Conservation (phyloP, 1,140 invertebrate genomes). For the Drosophila funebris region DNA sequence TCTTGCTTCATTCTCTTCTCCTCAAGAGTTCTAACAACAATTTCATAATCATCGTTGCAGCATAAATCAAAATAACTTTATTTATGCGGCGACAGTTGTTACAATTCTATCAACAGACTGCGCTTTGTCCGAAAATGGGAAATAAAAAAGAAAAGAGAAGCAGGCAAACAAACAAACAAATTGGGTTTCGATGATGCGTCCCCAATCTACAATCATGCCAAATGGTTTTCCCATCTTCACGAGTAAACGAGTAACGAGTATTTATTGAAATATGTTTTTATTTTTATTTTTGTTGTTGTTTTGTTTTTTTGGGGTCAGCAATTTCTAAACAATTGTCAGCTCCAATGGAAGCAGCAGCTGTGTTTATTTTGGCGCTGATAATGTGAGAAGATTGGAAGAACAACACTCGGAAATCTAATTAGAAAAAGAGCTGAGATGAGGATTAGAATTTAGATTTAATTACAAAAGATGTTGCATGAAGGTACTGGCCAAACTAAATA, state of each 20-base stretch:
- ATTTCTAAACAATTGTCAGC: conserved; percentile 63
- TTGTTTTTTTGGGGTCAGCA: conserved; percentile 37
- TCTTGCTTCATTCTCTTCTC: conserved; percentile 9
- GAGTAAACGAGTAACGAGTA: conserved; percentile 21
- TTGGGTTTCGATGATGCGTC: conserved; percentile 53
- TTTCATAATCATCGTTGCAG: conserved; percentile 65
- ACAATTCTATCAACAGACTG: conserved; percentile 71
- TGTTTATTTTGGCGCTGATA: conserved; percentile 44
- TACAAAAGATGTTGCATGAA: too few relatives aligned
- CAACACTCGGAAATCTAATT: conserved; percentile 12
- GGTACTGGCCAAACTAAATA: too few relatives aligned
- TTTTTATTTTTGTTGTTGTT: too few relatives aligned
- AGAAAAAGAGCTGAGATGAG: conserved; percentile 7
- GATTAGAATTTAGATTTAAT: not conserved
- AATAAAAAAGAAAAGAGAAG: conserved; percentile 18
- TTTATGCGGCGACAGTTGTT: conserved; percentile 81
- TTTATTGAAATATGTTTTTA: conserved; percentile 63
- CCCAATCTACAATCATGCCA: conserved; percentile 53
- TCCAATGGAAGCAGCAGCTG: conserved; percentile 50
- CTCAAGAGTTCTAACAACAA: conserved; percentile 44
- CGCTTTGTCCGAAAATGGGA: conserved; percentile 37
- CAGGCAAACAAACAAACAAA: conserved; percentile 64
- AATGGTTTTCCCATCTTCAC: conserved; percentile 48
- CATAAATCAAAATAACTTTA: conserved; percentile 80
- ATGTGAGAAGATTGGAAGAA: conserved; percentile 6